Conservation (phyloP, 2,888 invertebrate species). For the Allolobophora icterica region DNA sequence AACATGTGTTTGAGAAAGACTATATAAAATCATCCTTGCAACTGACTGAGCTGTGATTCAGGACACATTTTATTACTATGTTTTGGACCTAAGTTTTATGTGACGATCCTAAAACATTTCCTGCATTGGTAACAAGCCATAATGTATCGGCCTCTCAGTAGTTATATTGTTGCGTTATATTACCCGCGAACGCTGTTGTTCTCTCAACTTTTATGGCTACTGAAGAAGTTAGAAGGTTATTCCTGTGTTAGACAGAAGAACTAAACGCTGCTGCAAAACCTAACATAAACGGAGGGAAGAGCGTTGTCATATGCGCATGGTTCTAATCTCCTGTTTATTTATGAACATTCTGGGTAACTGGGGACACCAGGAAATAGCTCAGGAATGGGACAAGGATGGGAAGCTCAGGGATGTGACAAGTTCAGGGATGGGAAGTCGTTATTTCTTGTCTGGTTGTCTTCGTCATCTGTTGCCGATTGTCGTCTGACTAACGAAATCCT, state of each 20-base stretch:
- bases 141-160: background rate
- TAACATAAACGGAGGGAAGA: background rate
- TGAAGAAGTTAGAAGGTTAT: background rate
- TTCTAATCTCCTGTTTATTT: background rate
- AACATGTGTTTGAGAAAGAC: background rate
- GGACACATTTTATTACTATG: background rate
- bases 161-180: background rate
- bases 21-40: background rate
- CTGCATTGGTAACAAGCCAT: background rate
- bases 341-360: background rate
- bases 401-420: background rate
- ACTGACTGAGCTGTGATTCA: background rate
- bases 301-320: background rate
- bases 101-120: conserved; percentile 2
- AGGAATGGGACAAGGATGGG: no score
- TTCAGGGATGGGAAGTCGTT: no score
- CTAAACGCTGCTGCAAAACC: background rate
- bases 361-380: background rate
- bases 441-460: background rate
- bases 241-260: background rate
- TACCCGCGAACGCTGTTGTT: background rate
- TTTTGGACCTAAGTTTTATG: background rate
- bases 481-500: background rate
- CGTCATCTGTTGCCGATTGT: background rate
- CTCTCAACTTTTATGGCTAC: background rate